These are phyloP conservation scores for Calosoma granatense DNA, from an alignment of 1,140 invertebrate genomes.

Conservation along the genomic window DNA sequence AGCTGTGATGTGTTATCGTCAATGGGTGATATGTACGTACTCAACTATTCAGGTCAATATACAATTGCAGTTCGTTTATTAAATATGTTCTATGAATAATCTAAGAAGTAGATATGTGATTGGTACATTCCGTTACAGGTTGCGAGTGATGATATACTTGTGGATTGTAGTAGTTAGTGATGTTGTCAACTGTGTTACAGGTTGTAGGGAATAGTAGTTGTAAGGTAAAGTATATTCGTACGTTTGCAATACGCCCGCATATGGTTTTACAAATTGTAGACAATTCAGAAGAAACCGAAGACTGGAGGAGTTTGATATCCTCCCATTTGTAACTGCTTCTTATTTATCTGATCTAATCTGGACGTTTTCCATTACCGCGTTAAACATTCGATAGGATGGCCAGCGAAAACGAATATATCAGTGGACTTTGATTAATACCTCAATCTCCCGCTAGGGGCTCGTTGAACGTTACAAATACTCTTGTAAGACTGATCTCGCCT, in stretches of 20 bases:
- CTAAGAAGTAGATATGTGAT: too few species aligned
- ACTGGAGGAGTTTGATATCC: not conserved
- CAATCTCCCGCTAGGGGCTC: constrained; percentile 1
- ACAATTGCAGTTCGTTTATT: too few species aligned
- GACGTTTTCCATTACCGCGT: constrained; percentile 7
- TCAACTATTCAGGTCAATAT: too few species aligned
- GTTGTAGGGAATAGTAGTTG: not conserved
- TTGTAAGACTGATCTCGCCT: constrained; percentile 2
- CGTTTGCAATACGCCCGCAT: not conserved
- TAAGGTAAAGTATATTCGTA: not conserved
- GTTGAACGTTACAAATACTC: constrained; percentile 5
- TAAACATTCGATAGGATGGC: constrained; percentile 7
- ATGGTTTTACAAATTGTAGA: constrained; percentile 6
- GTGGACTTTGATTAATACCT: constrained; percentile 7
- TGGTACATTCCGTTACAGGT: too few species aligned
- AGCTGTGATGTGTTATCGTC: too few species aligned
- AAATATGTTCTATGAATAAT: too few species aligned
- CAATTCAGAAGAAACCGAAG: not conserved
- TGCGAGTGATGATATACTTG: too few species aligned
- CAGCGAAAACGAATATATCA: constrained; percentile 6
- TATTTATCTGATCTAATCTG: constrained; percentile 8
- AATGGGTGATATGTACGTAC: too few species aligned
- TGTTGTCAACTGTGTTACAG: not conserved
- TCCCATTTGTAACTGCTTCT: constrained; percentile 4
- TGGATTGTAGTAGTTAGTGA: too few species aligned